phyloP scores from a whole-genome alignment of 2,888 invertebrate genomes.

The Volucella bombylans region DNA sequence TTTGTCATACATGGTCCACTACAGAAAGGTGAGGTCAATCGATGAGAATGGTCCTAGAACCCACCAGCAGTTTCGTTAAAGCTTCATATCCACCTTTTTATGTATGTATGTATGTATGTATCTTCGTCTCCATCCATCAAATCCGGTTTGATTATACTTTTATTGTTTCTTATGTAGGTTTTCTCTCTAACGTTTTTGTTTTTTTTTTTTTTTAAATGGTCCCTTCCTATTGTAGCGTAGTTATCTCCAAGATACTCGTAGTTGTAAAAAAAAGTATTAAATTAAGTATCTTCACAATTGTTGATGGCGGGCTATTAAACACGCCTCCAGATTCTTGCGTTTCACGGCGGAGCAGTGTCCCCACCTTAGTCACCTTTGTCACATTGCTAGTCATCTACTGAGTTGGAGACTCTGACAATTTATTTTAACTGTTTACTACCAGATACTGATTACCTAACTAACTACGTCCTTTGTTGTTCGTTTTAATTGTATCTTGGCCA shows the following conservation, averaged over 20 bases:
- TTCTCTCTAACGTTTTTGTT: conserved; percentile 14
- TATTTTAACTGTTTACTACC: conserved; percentile 19
- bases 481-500: conserved; percentile 35
- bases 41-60: conserved; percentile 33
- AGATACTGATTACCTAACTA: conserved; percentile 28
- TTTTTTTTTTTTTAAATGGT: background rate
- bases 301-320: conserved; percentile 68
- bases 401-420: conserved; percentile 22
- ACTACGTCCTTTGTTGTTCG: conserved; percentile 16
- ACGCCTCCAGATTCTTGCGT: conserved; percentile 60
- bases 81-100: conserved; percentile 14
- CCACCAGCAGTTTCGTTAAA: conserved; percentile 12
- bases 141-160: conserved; percentile 67
- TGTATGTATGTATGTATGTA: background rate
- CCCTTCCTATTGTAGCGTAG: conserved; percentile 38
- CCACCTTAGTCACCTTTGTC: conserved; percentile 31
- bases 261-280: conserved; percentile 51
- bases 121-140: conserved; percentile 40
- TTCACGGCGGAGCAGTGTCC: background rate
- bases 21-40: conserved; percentile 62
- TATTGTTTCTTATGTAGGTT: conserved; percentile 29
- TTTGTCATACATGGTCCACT: conserved; percentile 72
- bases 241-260: conserved; percentile 47
- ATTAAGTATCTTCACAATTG: conserved; percentile 70
- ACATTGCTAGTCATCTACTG: conserved; percentile 35